A percentile compares a stretch with the other conserved stretches of the same genome.
These are phyloP conservation scores for Herpailurus yagouaroundi DNA, from an alignment of 2,113 vertebrate genomes.

Conservation along the genomic window DNA sequence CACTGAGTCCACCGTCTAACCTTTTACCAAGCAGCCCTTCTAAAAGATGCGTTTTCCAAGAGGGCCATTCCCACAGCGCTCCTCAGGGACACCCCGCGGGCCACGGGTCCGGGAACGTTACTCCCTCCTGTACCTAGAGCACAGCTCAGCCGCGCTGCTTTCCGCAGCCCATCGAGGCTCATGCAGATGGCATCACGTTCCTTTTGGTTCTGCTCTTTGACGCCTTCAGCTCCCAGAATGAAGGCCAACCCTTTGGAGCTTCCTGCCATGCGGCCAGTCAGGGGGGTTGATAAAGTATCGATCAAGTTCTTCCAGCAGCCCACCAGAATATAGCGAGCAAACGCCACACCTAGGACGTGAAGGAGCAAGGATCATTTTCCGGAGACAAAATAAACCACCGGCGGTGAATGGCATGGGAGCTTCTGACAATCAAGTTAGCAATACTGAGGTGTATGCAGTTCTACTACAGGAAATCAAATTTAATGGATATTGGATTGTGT, in stretches of 20 bases:
- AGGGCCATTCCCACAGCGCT: neutral
- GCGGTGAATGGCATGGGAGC: neutral
- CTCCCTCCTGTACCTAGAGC: conserved; percentile 88
- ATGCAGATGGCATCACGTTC: conserved; percentile 96
- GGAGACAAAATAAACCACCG: neutral
- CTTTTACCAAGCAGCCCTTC: neutral
- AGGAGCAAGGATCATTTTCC: neutral
- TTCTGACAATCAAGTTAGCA: neutral
- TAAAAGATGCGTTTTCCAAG: neutral
- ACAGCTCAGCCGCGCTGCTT: conserved; percentile 96
- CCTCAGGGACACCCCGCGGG: neutral
- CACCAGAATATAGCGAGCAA: conserved; percentile 95
- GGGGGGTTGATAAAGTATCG: conserved; percentile 94
- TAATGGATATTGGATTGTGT: neutral
- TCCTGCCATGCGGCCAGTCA: conserved; percentile 96
- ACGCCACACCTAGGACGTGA: conserved; percentile 89
- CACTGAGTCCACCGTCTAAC: neutral
- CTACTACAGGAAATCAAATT: neutral
- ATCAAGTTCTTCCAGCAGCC: conserved; percentile 99
- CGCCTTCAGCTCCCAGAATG: conserved; percentile 94
- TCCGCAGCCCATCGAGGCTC: conserved; percentile 95
- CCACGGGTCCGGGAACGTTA: accelerated
- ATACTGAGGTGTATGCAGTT: neutral
- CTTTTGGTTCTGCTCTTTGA: conserved; percentile 95
- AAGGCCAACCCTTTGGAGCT: conserved; percentile 95